phyloP scores from a whole-genome alignment of 2,888 invertebrate species.

The Zygothrica quintamaculata region DNA sequence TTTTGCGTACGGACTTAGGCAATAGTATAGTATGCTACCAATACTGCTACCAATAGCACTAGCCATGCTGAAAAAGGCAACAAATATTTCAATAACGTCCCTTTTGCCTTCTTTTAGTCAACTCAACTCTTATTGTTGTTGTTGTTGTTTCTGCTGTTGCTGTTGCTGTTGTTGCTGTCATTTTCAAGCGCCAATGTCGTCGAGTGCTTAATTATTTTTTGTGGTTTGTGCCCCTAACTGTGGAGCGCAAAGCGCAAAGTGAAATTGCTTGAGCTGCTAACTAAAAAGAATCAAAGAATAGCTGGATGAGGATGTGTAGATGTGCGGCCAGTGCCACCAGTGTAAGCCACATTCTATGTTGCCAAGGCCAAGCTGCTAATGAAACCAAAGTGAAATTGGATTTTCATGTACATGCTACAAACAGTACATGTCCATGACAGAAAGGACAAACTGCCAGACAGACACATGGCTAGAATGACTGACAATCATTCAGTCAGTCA shows the following conservation, averaged over 20 bases:
- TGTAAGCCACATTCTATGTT: slow-evolving; percentile 20
- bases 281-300: slow-evolving; percentile 1
- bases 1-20: slow-evolving; percentile 60
- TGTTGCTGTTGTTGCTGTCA: slow-evolving; percentile 56
- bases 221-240: slow-evolving; percentile 67
- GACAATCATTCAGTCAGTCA: slow-evolving; percentile 35
- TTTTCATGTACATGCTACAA: slow-evolving; percentile 71
- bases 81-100: slow-evolving; percentile 69
- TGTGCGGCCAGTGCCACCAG: slow-evolving; percentile 7
- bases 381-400: slow-evolving; percentile 76
- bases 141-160: slow-evolving; percentile 10
- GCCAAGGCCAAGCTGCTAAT: slow-evolving; percentile 64
- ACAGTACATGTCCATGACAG: slow-evolving; percentile 65
- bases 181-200: slow-evolving; percentile 70
- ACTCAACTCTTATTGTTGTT: slow-evolving; percentile 15
- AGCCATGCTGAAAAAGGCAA: slow-evolving; percentile 27
- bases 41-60: slow-evolving; percentile 17
- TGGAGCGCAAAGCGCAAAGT: slow-evolving; percentile 35
- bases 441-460: slow-evolving; percentile 25
- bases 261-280: slow-evolving; percentile 67
- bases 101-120: slow-evolving; percentile 35
- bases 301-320: neutral
- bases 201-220: slow-evolving; percentile 78
- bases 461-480: slow-evolving; percentile 14
- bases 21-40: slow-evolving; percentile 17